Evolutionary conservation across 2,888 invertebrate species (phyloP), one percentile per base, ranked within the genome.

Genomic region (Lydus trimaculatus): DNA sequence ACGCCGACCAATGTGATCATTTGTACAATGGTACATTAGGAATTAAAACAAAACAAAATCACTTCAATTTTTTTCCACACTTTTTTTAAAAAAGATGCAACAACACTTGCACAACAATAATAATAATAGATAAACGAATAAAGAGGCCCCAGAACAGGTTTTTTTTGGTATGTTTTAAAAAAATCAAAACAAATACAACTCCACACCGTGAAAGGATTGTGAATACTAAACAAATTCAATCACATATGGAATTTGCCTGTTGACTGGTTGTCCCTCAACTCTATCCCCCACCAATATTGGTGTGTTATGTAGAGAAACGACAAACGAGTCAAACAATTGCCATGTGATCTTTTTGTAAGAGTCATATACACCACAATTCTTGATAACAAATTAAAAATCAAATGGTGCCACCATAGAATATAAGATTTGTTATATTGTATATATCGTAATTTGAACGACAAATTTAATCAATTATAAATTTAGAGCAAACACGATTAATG

Each of bases 11-110:
- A 67, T 74, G 74, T 69, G 77, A 74, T 74, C 86, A 86, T 86
- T 82, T 80, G 85, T 77, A 84, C 83, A 72, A 76, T 64, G 70
- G 74, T 74, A 78, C 83, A 84, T 82, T 76, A 79, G 80, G 79
- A 72, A 64, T 66, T 62, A 23, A 58, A 67, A 71, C 62, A 43
- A 63, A 13, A 56, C 23, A 6, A 15, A 56, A 28, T 56, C 28
- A 56, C 56, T 56, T 23, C 9, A 52, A 52, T 23, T 25, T 52
- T 52, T 52, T n/a, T n/a, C n/a, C n/a, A n/a, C 23, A 52, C 52
- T 23, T 13, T 52, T 25, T 52, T 25, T 11, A 23, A n/a, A n/a
- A n/a, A 4, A 52, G 13, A 48, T 48, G 13, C 1, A 52, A 15
- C 43, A 43, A 43, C 43, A 43, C 43, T 17, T 3, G 8, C 43